These are phyloP conservation scores for Nothura maculosa DNA, from an alignment of 2,797 vertebrate genomes.

Conservation along the genomic window DNA sequence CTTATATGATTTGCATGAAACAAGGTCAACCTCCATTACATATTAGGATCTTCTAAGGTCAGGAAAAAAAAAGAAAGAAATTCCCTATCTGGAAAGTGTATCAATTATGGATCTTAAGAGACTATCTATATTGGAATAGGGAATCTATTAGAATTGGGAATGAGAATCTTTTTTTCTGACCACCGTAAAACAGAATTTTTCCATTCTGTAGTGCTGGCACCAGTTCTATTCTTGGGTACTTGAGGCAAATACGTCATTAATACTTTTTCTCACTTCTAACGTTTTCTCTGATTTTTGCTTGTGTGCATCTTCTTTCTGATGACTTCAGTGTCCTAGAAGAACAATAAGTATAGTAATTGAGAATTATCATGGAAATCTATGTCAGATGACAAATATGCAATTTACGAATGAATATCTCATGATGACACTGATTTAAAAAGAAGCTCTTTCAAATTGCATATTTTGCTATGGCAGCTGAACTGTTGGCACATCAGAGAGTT, in stretches of 20 bases:
- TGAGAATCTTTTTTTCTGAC: not conserved
- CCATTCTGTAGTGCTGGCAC: not conserved
- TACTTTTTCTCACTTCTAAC: not conserved
- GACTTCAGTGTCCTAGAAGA: not conserved
- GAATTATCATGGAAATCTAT: constrained; percentile 46
- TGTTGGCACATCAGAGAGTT: constrained; percentile 5
- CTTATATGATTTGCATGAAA: not conserved
- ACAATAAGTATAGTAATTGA: constrained; percentile 42
- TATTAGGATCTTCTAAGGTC: not conserved
- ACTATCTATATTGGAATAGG: not conserved
- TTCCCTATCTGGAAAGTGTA: not conserved
- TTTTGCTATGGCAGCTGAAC: constrained; percentile 41
- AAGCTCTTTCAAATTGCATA: constrained; percentile 26
- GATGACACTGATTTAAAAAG: constrained; percentile 42
- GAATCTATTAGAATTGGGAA: no score
- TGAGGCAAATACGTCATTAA: not conserved
- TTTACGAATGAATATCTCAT: constrained; percentile 40
- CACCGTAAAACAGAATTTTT: not conserved
- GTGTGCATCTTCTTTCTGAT: not conserved
- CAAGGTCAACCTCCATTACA: not conserved
- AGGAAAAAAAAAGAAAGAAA: not conserved
- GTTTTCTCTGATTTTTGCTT: not conserved
- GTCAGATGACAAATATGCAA: constrained; percentile 36
- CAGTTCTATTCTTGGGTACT: not conserved
- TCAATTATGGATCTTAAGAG: not conserved